These are phyloP conservation scores for Ursus arctos DNA, from an alignment of 2,113 vertebrate species.

Conservation along the genomic window DNA sequence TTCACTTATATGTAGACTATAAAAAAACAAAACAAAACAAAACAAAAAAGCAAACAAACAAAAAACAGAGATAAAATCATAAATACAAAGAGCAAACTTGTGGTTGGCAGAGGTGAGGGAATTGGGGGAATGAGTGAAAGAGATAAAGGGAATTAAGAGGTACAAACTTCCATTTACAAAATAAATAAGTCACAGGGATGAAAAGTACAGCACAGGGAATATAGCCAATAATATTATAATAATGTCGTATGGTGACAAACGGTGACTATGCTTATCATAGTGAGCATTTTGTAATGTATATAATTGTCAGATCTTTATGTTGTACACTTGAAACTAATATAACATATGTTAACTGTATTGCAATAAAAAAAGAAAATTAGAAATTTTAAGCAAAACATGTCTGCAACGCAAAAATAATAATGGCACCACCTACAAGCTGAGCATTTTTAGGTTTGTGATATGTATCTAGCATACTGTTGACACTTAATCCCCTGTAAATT, in stretches of 20 bases:
- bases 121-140: neutral
- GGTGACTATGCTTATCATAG: neutral
- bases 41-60: neutral
- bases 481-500: slow-evolving; percentile 26
- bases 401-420: neutral
- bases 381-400: neutral
- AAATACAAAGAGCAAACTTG: neutral
- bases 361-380: neutral
- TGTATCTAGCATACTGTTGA: neutral
- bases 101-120: neutral
- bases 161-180: neutral
- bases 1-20: neutral
- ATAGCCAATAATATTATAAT: neutral
- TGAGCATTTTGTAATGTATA: neutral
- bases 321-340: neutral
- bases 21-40: neutral
- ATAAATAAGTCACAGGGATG: neutral
- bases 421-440: neutral
- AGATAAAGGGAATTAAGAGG: neutral
- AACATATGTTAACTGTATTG: neutral
- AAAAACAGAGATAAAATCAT: neutral
- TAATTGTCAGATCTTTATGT: neutral
- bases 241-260: neutral
- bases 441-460: neutral
- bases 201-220: neutral